Evolutionary conservation across 2,797 vertebrate species (phyloP).

Genomic region (Ctenopoma kingsleyae): DNA sequence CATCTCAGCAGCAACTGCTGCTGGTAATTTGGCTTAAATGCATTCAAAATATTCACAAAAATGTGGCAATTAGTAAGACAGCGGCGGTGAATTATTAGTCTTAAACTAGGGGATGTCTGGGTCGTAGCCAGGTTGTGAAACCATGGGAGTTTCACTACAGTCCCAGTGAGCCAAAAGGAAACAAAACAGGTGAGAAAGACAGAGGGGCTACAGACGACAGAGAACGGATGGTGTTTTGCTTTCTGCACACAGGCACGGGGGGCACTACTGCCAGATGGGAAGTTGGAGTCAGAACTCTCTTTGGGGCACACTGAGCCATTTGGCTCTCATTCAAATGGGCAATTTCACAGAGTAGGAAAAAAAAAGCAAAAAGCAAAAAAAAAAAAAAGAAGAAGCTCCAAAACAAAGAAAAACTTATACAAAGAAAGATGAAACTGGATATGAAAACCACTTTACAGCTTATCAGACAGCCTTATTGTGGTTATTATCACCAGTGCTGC

Average conservation of each 20-base stretch:
- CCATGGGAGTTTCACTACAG: constrained; percentile 11
- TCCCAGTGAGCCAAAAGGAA: constrained; percentile 28
- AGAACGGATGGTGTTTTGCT: constrained; percentile 34
- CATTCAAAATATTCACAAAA: constrained; percentile 50
- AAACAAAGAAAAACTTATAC: constrained; percentile 55
- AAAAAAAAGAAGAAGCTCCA: background rate
- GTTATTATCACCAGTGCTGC: constrained; percentile 44
- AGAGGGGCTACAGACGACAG: constrained; percentile 10
- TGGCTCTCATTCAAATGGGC: constrained; percentile 67
- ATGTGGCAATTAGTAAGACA: constrained; percentile 54
- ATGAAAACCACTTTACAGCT: constrained; percentile 33
- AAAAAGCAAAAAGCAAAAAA: background rate
- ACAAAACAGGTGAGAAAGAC: constrained; percentile 35
- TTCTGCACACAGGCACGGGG: constrained; percentile 38
- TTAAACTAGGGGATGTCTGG: constrained; percentile 50
- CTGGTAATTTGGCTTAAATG: constrained; percentile 63
- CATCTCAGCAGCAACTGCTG: constrained; percentile 50
- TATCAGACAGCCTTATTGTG: constrained; percentile 41
- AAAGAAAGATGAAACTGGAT: constrained; percentile 27
- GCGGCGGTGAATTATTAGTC: constrained; percentile 38
- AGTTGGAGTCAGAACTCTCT: constrained; percentile 60
- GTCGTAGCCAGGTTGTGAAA: constrained; percentile 44
- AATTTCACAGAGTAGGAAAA: constrained; percentile 48
- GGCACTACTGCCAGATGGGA: constrained; percentile 70
- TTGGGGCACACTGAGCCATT: constrained; percentile 62